A percentile compares a stretch with the other conserved stretches of the same genome.
These are phyloP conservation scores for Cepphus grylle DNA, from an alignment of 2,113 vertebrate species.

Conservation along the genomic window DNA sequence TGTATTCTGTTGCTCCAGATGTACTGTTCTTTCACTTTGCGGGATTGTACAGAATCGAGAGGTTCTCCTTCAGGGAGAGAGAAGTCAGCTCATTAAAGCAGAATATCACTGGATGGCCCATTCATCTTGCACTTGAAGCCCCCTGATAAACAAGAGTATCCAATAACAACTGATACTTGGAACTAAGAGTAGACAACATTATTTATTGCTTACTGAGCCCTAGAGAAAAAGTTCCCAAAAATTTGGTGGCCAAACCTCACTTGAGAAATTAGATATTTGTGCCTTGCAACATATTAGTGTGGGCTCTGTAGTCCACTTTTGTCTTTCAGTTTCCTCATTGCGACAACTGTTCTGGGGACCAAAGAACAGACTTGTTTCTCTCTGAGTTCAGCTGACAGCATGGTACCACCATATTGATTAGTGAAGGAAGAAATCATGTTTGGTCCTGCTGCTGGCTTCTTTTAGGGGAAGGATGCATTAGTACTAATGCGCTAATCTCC, in stretches of 20 bases:
- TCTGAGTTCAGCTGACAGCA: not conserved
- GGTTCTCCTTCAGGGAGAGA: not conserved
- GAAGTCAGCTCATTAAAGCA: not conserved
- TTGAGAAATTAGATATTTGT: not conserved
- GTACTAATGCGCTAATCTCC: not conserved
- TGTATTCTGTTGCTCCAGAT: not conserved
- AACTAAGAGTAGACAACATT: not conserved
- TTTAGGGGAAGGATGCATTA: not conserved
- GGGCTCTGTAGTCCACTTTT: not conserved
- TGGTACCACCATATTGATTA: not conserved
- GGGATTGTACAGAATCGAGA: not conserved
- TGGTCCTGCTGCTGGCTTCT: not conserved
- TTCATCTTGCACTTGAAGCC: not conserved
- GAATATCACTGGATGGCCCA: not conserved
- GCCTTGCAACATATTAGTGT: not conserved
- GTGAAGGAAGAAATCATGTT: not conserved
- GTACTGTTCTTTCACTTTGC: not conserved
- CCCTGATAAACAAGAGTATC: not conserved
- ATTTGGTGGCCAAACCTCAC: not conserved
- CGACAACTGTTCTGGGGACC: not conserved
- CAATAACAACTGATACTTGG: not conserved
- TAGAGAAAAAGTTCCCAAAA: not conserved
- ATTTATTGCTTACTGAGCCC: not conserved
- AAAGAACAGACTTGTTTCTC: not conserved
- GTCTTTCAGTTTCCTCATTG: not conserved